A percentile compares a stretch with the other conserved stretches of the same genome.
Conservation (phyloP, 2,888 invertebrate genomes). For the Cheilosia scutellata region DNA sequence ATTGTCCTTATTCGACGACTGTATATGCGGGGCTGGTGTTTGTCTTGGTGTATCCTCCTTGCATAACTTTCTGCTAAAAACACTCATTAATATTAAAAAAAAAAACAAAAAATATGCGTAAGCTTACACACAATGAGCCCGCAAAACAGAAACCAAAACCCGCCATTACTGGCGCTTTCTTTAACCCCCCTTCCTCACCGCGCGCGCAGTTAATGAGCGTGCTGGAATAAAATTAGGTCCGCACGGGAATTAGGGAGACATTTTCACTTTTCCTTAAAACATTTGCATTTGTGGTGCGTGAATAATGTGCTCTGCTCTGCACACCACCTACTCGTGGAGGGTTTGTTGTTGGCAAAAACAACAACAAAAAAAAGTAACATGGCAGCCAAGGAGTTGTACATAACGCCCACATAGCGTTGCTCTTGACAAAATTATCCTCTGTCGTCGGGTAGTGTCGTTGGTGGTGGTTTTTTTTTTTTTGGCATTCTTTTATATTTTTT, state of each 20-base stretch:
- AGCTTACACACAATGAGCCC: neutral
- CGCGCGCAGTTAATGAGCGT: constrained; percentile 57
- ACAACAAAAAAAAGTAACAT: constrained; percentile 17
- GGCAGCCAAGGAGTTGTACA: constrained; percentile 38
- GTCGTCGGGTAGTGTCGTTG: constrained; percentile 39
- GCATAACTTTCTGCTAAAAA: constrained; percentile 8
- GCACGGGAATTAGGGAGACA: constrained; percentile 50
- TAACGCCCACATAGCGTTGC: constrained; percentile 56
- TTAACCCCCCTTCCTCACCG: neutral
- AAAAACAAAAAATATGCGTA: constrained; percentile 36
- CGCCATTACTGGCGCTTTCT: constrained; percentile 2
- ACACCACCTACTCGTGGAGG: neutral
- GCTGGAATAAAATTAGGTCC: constrained; percentile 38
- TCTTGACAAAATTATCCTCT: constrained; percentile 64
- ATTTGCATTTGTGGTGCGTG: constrained; percentile 20
- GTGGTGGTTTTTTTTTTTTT: constrained; percentile 34
- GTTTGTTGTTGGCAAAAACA: neutral
- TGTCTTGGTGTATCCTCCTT: constrained; percentile 20
- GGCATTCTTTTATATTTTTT: constrained; percentile 57
- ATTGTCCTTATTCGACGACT: constrained; percentile 45
- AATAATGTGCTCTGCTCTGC: constrained; percentile 10
- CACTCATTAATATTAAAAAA: constrained; percentile 51
- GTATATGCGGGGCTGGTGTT: neutral
- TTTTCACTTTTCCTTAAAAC: constrained; percentile 62
- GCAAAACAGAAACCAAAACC: constrained; percentile 7